A percentile compares a stretch with the other conserved stretches of the same genome.
These are phyloP conservation scores for Coptodon rendalli DNA, from an alignment of 2,113 vertebrate genomes.

Conservation along the genomic window DNA sequence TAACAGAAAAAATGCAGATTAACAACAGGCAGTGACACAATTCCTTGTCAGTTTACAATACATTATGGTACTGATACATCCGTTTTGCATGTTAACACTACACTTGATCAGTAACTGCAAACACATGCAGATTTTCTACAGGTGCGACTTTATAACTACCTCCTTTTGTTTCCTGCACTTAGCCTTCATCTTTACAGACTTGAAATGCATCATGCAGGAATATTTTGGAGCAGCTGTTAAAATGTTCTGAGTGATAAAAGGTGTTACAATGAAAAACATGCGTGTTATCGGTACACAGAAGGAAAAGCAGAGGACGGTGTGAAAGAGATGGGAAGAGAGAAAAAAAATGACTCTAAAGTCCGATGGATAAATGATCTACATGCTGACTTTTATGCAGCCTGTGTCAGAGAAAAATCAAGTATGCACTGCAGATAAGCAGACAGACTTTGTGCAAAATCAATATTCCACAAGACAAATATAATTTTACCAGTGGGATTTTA, in stretches of 20 bases:
- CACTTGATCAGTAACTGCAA: not conserved
- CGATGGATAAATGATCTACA: not conserved
- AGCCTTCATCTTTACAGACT: slow-evolving; percentile 7
- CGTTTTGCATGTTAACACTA: not conserved
- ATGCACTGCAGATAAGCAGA: not conserved
- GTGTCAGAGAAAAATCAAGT: not conserved
- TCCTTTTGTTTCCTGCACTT: not conserved
- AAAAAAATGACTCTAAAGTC: not conserved
- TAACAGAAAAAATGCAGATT: not conserved
- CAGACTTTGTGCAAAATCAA: rapidly evolving
- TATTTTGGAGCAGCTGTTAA: not conserved
- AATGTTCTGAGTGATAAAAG: not conserved
- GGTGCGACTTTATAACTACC: not conserved
- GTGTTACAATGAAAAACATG: slow-evolving; percentile 2
- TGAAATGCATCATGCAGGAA: slow-evolving; percentile 47
- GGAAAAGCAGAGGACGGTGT: not conserved
- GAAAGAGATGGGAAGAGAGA: not conserved
- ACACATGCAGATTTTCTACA: not conserved
- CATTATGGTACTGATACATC: not conserved
- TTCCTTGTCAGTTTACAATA: not conserved
- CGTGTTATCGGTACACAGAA: not conserved
- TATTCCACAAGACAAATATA: not conserved
- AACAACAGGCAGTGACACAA: not conserved
- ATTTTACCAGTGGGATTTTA: not conserved
- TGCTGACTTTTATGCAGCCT: not conserved